Base-by-base conservation (phyloP, 2,888 invertebrate genomes). In the Lochmaea capreae region DNA sequence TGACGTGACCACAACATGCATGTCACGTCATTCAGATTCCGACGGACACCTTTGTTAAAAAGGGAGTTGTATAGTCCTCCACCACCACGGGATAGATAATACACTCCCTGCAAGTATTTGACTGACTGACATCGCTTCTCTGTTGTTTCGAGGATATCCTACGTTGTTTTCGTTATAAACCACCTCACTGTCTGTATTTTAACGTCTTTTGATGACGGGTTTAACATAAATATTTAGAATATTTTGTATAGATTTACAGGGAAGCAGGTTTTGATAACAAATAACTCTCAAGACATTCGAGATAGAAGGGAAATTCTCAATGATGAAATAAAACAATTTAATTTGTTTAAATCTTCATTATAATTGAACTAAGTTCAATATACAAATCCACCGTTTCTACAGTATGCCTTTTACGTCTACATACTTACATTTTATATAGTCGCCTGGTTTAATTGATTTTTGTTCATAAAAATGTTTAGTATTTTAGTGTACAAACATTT, bases 1-100 rank as follows among this genome's bases (percentile, higher is more conserved):
- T 84, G 85, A 85, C 84, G 82, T 83, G 83, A 83, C 84, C 84
- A 84, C 84, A 83, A 81, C 81, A 79, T 79, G 81, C 84, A 83
- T 79, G 83, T 84, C 85, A 84, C 81, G 83, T 84, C 83, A 77
- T 79, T 80, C 79, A 81, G 81, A 84, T 85, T 82, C 83, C 83
- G 81, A 81, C 83, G 79, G 84, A 84, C 84, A 84, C 84, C 83
- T 84, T 82, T 84, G 83, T 83, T 83, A 79, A 65, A 73, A 70
- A 68, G 71, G 75, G 75, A 73, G 5, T 62, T 16, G 42, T 26
- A 26, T 26, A 58, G 33, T n/a, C n/a, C n/a, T 68, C 57, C 63
- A 67, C 49, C 49, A 49, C 54, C 6, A 18, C 72, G 54, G 71
- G 72, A 72, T 71, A 76, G 66, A 75, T 67, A 74, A 72, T 68